Evolutionary conservation across 2,888 invertebrate species (phyloP), one percentile per base, ranked within the genome.

Genomic region (Danaus chrysippus): DNA sequence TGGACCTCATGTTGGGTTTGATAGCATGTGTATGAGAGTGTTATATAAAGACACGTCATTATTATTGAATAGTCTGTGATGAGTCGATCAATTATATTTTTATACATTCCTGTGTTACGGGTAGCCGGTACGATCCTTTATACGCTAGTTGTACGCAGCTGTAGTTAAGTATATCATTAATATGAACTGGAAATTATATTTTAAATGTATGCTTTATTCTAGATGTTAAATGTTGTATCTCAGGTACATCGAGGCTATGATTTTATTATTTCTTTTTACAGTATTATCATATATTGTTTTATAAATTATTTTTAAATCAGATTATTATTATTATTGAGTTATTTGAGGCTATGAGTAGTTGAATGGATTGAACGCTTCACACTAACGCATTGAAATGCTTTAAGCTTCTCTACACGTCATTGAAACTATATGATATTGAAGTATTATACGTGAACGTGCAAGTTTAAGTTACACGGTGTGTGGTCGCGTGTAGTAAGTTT

Each of bases 61-160:
- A 57, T 46, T 56, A 62, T 54, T 49, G 13, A 56, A 42, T 56
- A 57, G 61, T 78, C 86, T 88, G 86, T 89, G 87, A 86, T 87
- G 80, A 74, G 77, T 77, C 75, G 71, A 82, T 79, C 81, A 80
- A 81, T 81, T 80, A 82, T 87, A 89, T 88, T 87, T 87, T 87
- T 87, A 74, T 89, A 89, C 89, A 90, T 90, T 90, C 89, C 90
- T 87, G 74, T 74, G 76, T 76, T 87, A 89, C 89, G 89, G 90
- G 90, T 90, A 84, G 71, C 68, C 55, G 58, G 67, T 68, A 59
- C 66, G 57, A 52, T 56, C 42, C 56, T 53, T 15, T 59, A 64
- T 55, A 54, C 43, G 42, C 52, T 64, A 61, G 42, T 53, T 62
- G 23, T 34, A 6, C 6, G 23, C 23, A 34, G 23, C 23, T 34